These are phyloP conservation scores for Halocynthia roretzi DNA, from an alignment of 23 tunicate species.

Conservation along the genomic window DNA sequence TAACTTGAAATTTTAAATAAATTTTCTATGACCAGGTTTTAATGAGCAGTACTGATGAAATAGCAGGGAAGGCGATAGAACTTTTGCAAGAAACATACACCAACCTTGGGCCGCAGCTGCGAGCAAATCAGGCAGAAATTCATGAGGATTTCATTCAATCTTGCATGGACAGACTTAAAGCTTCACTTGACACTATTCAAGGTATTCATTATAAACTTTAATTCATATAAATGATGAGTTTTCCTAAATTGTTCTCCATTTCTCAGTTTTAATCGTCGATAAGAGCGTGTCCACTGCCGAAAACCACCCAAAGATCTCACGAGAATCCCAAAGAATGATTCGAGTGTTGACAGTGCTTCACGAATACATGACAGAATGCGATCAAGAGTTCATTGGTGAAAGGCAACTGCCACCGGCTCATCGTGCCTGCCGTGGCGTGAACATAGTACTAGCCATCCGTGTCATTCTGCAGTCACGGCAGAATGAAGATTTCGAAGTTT, in stretches of 20 bases:
- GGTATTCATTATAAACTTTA: background rate
- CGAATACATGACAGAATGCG: conserved; percentile 27
- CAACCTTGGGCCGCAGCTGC: conserved; percentile 24
- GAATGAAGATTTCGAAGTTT: conserved; percentile 26
- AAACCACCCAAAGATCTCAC: conserved; percentile 6
- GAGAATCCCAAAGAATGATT: conserved; percentile 19
- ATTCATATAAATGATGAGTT: background rate
- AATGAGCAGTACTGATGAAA: conserved; percentile 18
- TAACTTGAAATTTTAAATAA: background rate
- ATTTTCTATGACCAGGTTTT: background rate
- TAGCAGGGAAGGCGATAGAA: conserved; percentile 25
- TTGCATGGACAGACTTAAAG: conserved; percentile 26
- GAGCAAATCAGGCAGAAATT: conserved; percentile 19
- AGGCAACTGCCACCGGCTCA: conserved; percentile 12
- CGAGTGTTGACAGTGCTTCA: conserved; percentile 25
- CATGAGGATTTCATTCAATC: conserved; percentile 29
- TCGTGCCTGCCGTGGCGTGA: conserved; percentile 9
- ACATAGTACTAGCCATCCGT: conserved; percentile 8
- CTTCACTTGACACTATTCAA: conserved; percentile 23
- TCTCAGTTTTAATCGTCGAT: conserved; percentile 15
- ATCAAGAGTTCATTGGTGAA: conserved; percentile 26
- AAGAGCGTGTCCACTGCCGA: conserved; percentile 13
- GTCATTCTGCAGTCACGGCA: conserved; percentile 17
- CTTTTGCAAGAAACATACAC: conserved; percentile 34
- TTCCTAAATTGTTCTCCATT: background rate